Evolutionary conservation across 30 jellyfish, hydroid and myxozoan species (phyloP), one percentile per base, ranked within the genome.

Genomic region (Chironex yamaguchii): DNA sequence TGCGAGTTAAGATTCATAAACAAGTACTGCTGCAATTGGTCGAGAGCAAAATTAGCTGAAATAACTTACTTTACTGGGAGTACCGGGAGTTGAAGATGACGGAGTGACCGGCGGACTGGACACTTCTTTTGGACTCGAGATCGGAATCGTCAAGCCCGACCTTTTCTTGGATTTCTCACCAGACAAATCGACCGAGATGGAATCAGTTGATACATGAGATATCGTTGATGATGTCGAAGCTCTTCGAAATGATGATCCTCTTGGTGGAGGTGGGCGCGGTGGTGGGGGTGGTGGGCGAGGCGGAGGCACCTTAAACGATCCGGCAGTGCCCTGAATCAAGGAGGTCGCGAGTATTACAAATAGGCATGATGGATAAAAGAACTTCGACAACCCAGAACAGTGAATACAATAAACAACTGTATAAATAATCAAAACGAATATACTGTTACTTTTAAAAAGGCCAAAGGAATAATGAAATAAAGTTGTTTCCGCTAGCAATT

Each of bases 231-330:
- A 42, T 6, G 58, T 6, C 13, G 58, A 42, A 6, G 13, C 58
- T 42, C 17, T 42, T 17, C 58, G 58, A 42, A 42, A 42, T 14
- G 72, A 50, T 30, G 94, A 14, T 11, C 11, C 79, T 58, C 76
- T 51, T n/a, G 94, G 25, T 52, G 48, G 17, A 23, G 81, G 70
- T 28, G 27, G 67, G 62, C 72, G 94, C 29, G 83, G 82, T 50
- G 71, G 23, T 13, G 97, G 95, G 21, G 97, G 97, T 28, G 95
- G 95, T 22, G 95, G 92, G 34, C 95, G 62, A 22, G 97, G 97
- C 3, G 97, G 97, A 24, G 97, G 93, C 2, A 89, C 90, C 76
- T 87, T 87, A 32, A 58, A 71, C 32, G 71, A 84, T 11, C 88
- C 29, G 4, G 29, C 67, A 25, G 63, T 53, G 2, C 72, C 25